These are phyloP conservation scores for Lethrus apterus DNA, from an alignment of 1,140 invertebrate genomes.

Conservation along the genomic window DNA sequence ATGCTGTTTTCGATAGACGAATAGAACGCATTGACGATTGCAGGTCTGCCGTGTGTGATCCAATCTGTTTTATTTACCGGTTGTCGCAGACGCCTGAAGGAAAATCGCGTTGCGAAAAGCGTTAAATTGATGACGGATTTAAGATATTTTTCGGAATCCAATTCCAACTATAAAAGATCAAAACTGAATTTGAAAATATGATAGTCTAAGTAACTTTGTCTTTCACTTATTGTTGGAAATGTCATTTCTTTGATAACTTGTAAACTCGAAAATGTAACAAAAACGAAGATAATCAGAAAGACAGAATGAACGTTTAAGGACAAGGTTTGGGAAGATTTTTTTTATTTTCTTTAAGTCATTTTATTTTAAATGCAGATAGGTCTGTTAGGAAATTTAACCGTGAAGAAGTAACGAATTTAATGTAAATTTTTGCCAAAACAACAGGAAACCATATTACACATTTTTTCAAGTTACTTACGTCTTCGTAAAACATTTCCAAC, in stretches of 20 bases:
- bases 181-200: not conserved
- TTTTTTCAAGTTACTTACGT: constrained; percentile 22
- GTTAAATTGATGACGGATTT: constrained; percentile 53
- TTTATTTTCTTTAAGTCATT: no score
- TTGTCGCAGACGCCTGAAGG: constrained; percentile 52
- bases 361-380: no score
- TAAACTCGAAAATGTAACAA: no score
- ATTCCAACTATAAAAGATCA: constrained; percentile 44
- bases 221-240: no score
- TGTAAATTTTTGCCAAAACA: no score
- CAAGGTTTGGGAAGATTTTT: no score
- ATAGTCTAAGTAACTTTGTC: not conserved
- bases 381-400: no score
- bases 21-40: constrained; percentile 63
- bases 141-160: constrained; percentile 48
- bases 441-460: no score
- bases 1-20: constrained; percentile 60
- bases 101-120: constrained; percentile 52
- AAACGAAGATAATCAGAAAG: no score
- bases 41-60: constrained; percentile 55
- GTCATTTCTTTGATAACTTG: no score
- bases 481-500: constrained; percentile 46
- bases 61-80: constrained; percentile 62
- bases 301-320: no score
- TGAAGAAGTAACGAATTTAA: no score